Evolutionary conservation across 2,113 vertebrate genomes (phyloP), one percentile per base, ranked within the genome.

Genomic region (Nansenia antarctica): DNA sequence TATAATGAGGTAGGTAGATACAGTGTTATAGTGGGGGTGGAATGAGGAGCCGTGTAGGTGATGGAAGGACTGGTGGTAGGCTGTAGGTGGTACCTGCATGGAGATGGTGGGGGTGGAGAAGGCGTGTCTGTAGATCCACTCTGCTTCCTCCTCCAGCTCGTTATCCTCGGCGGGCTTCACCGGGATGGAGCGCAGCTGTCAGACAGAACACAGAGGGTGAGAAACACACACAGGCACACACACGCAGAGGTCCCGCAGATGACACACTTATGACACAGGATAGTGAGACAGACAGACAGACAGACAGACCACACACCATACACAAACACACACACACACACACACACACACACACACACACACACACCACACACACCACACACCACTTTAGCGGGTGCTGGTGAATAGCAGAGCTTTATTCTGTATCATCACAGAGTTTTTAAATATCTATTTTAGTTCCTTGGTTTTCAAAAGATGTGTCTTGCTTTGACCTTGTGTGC

Each of bases 111-210:
- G 96, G 1, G 95, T 98, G 0, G 98, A 96, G 87, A 99, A 99
- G 0, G 96, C 96, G 6, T 99, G 98, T 83, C 96, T 94, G 55
- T 98, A 99, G 87, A 99, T 98, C 98, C 98, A 99, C 78, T 99
- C 96, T 14, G 98, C 96, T 83, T 99, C 98, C 18, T 98, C 96
- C 78, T 99, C 98, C 55, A 99, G 87, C 76, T 99, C 98, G 26
- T 98, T 95, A 64, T 99, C 98, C 85, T 99, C 98, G 70, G 96
- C 96, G 3, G 79, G 92, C 83, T 97, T 98, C 67, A 99, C 95
- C 0, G 95, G 94, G 65, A 98, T 98, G 58, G 94, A 88, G 53
- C 98, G 90, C 62, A 99, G 84, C 98, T 99, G 78, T 29, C 58
- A 14, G 3, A 59, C 24, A 29, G 11, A 15, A 27, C 22, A 30